A percentile compares a stretch with the other conserved stretches of the same genome.
Evolutionary conservation across 2,888 invertebrate genomes (phyloP).

Genomic region (Acrobasis suavella): DNA sequence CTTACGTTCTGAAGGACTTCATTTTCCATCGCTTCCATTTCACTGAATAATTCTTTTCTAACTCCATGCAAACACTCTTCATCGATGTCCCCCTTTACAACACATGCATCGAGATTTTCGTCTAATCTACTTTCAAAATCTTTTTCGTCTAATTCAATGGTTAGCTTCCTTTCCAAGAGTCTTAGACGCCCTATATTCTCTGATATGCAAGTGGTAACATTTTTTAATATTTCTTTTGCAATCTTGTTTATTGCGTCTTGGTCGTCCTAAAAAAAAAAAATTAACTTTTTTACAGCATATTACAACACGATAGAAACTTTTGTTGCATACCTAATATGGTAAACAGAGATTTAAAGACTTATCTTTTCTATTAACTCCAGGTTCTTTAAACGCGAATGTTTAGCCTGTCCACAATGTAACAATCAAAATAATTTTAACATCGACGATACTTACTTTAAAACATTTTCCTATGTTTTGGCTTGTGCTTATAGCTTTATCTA

Average conservation of each 20-base stretch:
- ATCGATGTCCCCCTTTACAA: constrained; percentile 32
- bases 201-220: constrained; percentile 44
- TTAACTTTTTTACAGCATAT: background rate
- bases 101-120: constrained; percentile 41
- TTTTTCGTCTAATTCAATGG: constrained; percentile 37
- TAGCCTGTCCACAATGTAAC: too few relatives aligned
- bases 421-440: too few relatives aligned
- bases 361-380: too few relatives aligned
- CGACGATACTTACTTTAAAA: constrained; percentile 42
- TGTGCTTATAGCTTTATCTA: constrained; percentile 39
- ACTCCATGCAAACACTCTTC: constrained; percentile 46
- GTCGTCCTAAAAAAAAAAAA: constrained; percentile 42
- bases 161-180: constrained; percentile 30
- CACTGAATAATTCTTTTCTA: constrained; percentile 40
- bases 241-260: constrained; percentile 39
- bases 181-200: constrained; percentile 36
- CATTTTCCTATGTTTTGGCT: constrained; percentile 45
- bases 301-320: too few relatives aligned
- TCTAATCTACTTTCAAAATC: constrained; percentile 41
- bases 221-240: constrained; percentile 38
- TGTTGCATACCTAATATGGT: too few relatives aligned
- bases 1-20: constrained; percentile 47
- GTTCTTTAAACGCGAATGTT: too few relatives aligned
- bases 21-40: constrained; percentile 40
- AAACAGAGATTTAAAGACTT: too few relatives aligned